Evolutionary conservation across 2,113 vertebrate genomes (phyloP).

Genomic region (Tylochromis polylepis): DNA sequence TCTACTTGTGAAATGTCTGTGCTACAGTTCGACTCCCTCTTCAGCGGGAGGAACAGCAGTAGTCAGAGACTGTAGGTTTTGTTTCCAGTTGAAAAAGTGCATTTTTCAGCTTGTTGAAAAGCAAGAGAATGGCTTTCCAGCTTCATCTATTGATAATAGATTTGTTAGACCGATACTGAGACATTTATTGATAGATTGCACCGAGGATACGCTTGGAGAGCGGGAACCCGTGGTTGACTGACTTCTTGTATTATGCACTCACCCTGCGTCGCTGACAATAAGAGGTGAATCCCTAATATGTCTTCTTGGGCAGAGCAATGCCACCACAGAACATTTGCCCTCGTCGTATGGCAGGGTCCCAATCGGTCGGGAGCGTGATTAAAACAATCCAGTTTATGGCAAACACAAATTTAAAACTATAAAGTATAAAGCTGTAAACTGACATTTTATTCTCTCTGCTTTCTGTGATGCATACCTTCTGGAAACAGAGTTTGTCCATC

Average conservation of each 20-base stretch:
- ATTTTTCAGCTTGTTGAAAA: neutral
- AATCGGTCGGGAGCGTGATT: neutral
- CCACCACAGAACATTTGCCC: neutral
- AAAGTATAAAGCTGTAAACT: neutral
- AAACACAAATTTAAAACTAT: neutral
- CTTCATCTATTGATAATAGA: constrained; percentile 23
- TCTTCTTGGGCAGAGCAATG: neutral
- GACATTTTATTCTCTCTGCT: constrained; percentile 1
- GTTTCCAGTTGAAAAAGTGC: neutral
- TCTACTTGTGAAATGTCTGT: constrained; percentile 29
- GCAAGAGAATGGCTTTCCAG: constrained; percentile 12
- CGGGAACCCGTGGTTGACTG: constrained; percentile 18
- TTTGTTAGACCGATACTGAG: constrained; percentile 7
- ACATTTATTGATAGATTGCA: constrained; percentile 18
- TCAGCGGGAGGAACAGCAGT: neutral
- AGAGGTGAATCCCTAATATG: constrained; percentile 5
- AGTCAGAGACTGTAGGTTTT: neutral
- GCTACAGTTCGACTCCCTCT: neutral
- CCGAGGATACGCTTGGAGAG: neutral
- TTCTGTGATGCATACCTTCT: neutral
- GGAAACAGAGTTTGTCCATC: constrained; percentile 19
- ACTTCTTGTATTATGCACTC: constrained; percentile 44
- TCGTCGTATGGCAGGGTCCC: neutral
- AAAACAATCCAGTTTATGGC: neutral
- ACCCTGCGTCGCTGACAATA: constrained; percentile 9